Base-by-base conservation (phyloP, 2,888 invertebrate species). In the Rhagonycha lutea region DNA sequence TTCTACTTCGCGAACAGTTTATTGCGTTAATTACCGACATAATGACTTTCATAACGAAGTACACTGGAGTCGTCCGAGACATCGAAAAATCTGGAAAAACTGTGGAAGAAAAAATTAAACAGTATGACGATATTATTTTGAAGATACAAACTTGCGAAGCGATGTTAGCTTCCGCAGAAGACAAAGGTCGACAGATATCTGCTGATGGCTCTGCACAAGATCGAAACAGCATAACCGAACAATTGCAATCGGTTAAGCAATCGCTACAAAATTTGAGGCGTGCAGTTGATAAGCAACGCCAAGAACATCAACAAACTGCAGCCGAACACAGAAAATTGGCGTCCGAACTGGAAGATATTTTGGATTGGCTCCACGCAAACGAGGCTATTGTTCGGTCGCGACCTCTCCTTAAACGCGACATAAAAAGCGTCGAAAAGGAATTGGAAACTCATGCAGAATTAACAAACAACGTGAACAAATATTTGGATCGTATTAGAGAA, bases 121-220 rank as follows among this genome's bases (percentile, higher is more conserved):
- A 94, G 71, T 97, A 96, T 83, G 95, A 96, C 83, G 94, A 96
- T 80, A 92, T 96, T 0, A 95, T 97, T 79, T 88, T 92, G 0
- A 95, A 95, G 84, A 96, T 97, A 71, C 96, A 96, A 88, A 96
- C 96, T 83, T 96, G 95, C 85, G 97, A 97, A 87, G 97, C 96
- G 10, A 89, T 94, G 47, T 88, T 98, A 9, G 95, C 96, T 0
- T 93, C 95, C 5, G 96, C 97, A 0, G 93, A 93, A 12, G 98
- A 98, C 84, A 97, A 97, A 86, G 98, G 97, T 0, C 95, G 96
- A 84, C 96, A 96, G 86, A 97, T 98, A 32, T 96, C 96, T 0
- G 94, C 94, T 0, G 97, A 98, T 88, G 96, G 97, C 62, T 94
- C 95, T 3, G 93, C 95, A 0, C 94, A 94, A 14, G 97, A 97